Percentiles rank a stretch among this genome's conserved stretches.
Conservation (phyloP, 92 coral and sea anemone species). For the Parazoanthus atlanticus region DNA sequence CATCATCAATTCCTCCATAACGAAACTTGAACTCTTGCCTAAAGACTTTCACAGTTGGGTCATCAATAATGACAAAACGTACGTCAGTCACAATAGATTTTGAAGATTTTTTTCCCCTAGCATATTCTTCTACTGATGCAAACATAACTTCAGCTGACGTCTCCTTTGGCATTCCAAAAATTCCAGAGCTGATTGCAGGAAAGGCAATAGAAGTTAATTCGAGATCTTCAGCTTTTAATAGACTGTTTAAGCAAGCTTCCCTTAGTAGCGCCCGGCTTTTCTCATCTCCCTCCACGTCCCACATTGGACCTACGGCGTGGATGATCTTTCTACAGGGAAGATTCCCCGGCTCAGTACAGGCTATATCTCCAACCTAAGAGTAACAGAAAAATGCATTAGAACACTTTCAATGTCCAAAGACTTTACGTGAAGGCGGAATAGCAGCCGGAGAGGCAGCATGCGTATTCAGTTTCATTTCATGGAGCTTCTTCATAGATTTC, state of each 20-base stretch:
- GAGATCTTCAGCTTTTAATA: background rate
- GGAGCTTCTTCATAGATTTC: no score
- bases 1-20: constrained; percentile 18
- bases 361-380: constrained; percentile 30
- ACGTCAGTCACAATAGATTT: constrained; percentile 59
- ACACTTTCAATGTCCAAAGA: background rate
- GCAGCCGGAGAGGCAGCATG: no score
- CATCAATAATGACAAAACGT: constrained; percentile 78
- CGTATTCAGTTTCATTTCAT: no score
- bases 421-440: no score
- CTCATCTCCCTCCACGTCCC: background rate
- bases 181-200: constrained; percentile 81
- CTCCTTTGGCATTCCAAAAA: constrained; percentile 72
- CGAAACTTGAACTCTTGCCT: constrained; percentile 61
- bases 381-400: background rate
- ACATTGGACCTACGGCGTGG: constrained; percentile 41
- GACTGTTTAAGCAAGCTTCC: constrained; percentile 27
- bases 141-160: constrained; percentile 71
- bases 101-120: constrained; percentile 6
- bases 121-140: constrained; percentile 56
- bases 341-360: constrained; percentile 28
- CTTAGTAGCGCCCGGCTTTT: constrained; percentile 8
- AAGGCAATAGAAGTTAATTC: constrained; percentile 43
- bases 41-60: constrained; percentile 62
- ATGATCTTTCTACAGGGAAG: constrained; percentile 37